Percentiles rank a stretch among this genome's conserved stretches.
phyloP scores from a whole-genome alignment of 1,140 invertebrate species.

The Elymnias hypermnestra region DNA sequence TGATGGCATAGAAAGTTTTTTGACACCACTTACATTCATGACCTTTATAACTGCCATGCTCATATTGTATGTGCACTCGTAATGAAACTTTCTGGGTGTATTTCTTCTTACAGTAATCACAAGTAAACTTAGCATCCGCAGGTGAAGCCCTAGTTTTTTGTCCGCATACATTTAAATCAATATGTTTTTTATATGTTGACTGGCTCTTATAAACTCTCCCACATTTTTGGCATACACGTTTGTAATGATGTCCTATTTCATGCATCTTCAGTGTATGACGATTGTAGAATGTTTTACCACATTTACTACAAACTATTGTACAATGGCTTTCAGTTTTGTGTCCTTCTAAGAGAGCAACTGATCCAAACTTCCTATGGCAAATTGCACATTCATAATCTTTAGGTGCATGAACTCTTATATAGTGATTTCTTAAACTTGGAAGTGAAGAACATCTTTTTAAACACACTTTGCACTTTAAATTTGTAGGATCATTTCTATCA shows the following conservation, averaged over 20 bases:
- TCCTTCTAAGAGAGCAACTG: conserved; percentile 33
- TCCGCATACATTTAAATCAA: conserved; percentile 51
- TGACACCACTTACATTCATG: conserved; percentile 58
- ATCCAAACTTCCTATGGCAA: conserved; percentile 49
- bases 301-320: conserved; percentile 44
- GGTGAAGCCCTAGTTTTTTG: conserved; percentile 41
- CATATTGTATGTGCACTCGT: conserved; percentile 59
- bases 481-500: conserved; percentile 33
- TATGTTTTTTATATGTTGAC: conserved; percentile 53
- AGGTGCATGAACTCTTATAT: conserved; percentile 53
- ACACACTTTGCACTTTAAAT: conserved; percentile 45
- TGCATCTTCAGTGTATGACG: conserved; percentile 54
- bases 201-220: conserved; percentile 56
- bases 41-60: conserved; percentile 55
- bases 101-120: conserved; percentile 62
- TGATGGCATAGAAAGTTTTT: conserved; percentile 57
- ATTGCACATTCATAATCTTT: conserved; percentile 44
- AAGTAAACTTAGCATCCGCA: conserved; percentile 46
- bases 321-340: conserved; percentile 50
- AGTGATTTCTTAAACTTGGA: conserved; percentile 49
- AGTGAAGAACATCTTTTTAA: conserved; percentile 36
- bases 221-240: conserved; percentile 48
- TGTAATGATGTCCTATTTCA: conserved; percentile 42
- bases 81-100: conserved; percentile 59
- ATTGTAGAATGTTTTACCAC: conserved; percentile 53